Evolutionary conservation across 2,888 invertebrate species (phyloP).

Genomic region (Polia nebulosa): DNA sequence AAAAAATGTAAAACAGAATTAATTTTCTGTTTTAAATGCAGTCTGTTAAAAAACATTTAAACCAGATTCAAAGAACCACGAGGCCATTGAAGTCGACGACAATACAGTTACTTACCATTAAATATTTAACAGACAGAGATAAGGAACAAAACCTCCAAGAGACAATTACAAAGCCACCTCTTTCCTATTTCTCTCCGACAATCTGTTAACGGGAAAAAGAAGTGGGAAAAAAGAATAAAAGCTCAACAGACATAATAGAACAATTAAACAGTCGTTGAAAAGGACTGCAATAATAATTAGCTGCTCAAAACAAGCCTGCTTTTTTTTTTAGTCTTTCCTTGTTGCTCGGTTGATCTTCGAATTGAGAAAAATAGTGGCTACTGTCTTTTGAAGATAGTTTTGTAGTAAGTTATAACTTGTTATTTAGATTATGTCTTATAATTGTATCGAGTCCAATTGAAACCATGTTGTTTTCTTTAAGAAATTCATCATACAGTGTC

Average conservation of each 20-base stretch:
- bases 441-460: too few relatives aligned
- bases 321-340: conserved; percentile 30
- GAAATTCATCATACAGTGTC: too few relatives aligned
- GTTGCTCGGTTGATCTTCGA: conserved; percentile 28
- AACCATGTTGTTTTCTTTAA: too few relatives aligned
- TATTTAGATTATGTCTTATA: too few relatives aligned
- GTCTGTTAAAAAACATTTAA: conserved; percentile 10
- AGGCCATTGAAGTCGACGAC: conserved; percentile 24
- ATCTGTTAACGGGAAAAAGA: conserved; percentile 39
- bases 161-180: conserved; percentile 34
- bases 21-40: conserved; percentile 22
- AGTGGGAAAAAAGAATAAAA: conserved; percentile 42
- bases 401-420: too few relatives aligned
- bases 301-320: conserved; percentile 23
- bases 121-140: conserved; percentile 30
- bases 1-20: background rate
- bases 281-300: conserved; percentile 46
- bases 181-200: conserved; percentile 27
- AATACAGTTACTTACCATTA: conserved; percentile 30
- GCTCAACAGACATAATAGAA: conserved; percentile 42
- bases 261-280: conserved; percentile 53
- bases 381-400: background rate
- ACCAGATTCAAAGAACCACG: conserved; percentile 12
- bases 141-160: conserved; percentile 43
- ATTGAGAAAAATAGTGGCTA: background rate